Evolutionary conservation across 2,113 vertebrate genomes (phyloP).

Genomic region (Dromiciops gliroides): DNA sequence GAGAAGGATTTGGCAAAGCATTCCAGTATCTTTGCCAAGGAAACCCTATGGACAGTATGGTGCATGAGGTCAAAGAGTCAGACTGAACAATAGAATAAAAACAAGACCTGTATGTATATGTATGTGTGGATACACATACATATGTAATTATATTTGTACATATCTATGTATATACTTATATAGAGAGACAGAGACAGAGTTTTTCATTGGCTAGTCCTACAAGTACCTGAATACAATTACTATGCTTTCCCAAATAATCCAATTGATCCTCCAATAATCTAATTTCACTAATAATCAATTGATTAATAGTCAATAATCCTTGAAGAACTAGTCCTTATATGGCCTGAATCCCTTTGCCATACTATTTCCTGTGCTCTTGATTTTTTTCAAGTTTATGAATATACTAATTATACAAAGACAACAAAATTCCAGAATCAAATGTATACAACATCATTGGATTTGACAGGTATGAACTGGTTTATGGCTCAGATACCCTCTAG

Average conservation of each 20-base stretch:
- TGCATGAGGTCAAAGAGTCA: background rate
- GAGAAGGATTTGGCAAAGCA: background rate
- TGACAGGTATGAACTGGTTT: background rate
- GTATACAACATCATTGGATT: background rate
- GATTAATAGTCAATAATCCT: background rate
- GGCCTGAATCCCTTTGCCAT: background rate
- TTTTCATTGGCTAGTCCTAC: background rate
- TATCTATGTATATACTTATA: too few species aligned
- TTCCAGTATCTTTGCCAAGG: background rate
- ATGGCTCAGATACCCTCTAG: background rate
- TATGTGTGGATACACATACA: too few species aligned
- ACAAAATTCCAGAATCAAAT: background rate
- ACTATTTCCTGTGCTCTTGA: background rate
- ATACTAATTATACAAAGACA: background rate
- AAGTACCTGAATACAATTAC: background rate
- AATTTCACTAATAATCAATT: background rate
- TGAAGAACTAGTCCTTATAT: background rate
- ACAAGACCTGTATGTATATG: too few species aligned
- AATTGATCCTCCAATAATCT: background rate
- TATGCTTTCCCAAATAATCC: background rate
- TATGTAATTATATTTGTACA: too few species aligned
- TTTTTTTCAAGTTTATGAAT: background rate
- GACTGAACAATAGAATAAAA: background rate
- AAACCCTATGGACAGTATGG: background rate
- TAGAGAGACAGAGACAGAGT: background rate